Percentiles rank a stretch among this genome's conserved stretches.
These are phyloP conservation scores for Mormyrus hasselquistii DNA, from an alignment of 2,797 vertebrate genomes.

Conservation along the genomic window DNA sequence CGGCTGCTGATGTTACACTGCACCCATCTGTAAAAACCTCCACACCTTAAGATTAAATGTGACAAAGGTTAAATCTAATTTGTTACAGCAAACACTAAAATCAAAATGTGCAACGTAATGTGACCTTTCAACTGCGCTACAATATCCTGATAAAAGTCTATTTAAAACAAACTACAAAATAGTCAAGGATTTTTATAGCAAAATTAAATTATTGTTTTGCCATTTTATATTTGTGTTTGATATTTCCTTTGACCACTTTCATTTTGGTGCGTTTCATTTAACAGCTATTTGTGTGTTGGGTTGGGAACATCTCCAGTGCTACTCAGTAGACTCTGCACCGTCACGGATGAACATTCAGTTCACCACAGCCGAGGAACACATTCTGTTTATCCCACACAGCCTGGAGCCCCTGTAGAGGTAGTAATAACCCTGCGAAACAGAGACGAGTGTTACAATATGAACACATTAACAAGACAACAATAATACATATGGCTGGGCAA, in stretches of 20 bases:
- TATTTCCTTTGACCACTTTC: not conserved
- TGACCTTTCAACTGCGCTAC: not conserved
- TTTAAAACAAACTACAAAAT: not conserved
- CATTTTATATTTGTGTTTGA: not conserved
- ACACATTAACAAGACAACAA: not conserved
- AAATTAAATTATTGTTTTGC: not conserved
- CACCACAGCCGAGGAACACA: constrained; percentile 79
- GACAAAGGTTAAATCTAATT: not conserved
- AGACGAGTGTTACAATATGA: constrained; percentile 10
- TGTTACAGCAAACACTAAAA: not conserved
- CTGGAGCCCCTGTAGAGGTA: constrained; percentile 74
- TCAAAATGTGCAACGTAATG: not conserved
- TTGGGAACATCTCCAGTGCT: not conserved
- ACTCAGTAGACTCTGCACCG: not conserved
- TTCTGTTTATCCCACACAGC: constrained; percentile 79
- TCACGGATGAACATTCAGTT: constrained; percentile 43
- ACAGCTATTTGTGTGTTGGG: not conserved
- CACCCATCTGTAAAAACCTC: not conserved
- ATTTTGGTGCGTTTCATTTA: not conserved
- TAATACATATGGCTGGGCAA: not conserved
- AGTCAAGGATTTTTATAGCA: not conserved
- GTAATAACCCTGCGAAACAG: constrained; percentile 74
- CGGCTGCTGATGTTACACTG: not conserved
- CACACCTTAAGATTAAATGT: not conserved
- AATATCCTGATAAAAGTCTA: not conserved